Base-by-base conservation (phyloP, 1,140 invertebrate species). In the Musca domestica region DNA sequence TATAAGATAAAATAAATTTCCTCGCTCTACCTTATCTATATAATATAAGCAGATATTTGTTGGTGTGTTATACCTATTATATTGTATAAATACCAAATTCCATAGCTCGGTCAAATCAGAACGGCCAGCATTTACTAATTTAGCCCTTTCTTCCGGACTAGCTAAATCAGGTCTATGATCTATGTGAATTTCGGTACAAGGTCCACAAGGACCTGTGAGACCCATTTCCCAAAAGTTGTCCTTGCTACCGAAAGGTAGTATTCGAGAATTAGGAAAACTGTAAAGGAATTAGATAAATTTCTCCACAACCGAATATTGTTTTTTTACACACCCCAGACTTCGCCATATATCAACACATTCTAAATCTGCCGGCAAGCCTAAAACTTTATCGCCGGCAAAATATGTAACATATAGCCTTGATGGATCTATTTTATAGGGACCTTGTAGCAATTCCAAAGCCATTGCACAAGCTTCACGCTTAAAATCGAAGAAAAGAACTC, bases 201-300 rank as follows among this genome's bases (percentile, higher is more conserved):
- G 93, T 3, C 96, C 96, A 86, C 95, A 98, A 0, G 95, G 95
- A 0, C 95, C 95, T 0, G 86, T 90, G 6, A 84, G 58, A 1
- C 92, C 95, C 97, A 99, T 98, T 85, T 97, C 95, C 97, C 97
- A 99, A 83, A 99, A 98, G 83, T 98, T 99, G 56, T 98, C 95
- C 71, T 86, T 86, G 17, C 87, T 84, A 6, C 89, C 91, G 83
- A 92, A 93, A 17, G 92, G 90, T 52, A 96, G 77, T 64, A 99
- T 88, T 70, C 88, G 86, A 64, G 88, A 83, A 34, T 85, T 76
- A 61, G 86, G 82, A 30, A 96, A 85, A 4, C 94, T 92, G 69
- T 46, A 67, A 69, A 46, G 23, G 23, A 27, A 41, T 20, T 22
- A 22, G 20, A 47, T 34, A 25, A 30, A 63, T 63, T 23, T 61